Evolutionary conservation across 1,140 invertebrate genomes (phyloP), one percentile per base, ranked within the genome.

Genomic region (Ditylenchus dipsaci): DNA sequence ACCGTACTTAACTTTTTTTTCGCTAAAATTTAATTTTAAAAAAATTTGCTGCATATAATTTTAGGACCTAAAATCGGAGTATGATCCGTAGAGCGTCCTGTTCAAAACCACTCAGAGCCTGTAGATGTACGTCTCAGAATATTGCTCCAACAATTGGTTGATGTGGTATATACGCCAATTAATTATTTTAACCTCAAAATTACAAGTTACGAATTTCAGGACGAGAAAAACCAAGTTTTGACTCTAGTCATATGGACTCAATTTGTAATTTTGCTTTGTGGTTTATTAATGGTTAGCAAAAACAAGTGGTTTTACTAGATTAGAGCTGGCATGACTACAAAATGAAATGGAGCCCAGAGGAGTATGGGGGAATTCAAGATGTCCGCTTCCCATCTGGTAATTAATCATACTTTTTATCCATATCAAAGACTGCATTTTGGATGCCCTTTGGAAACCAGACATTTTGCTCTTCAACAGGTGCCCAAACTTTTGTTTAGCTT

Each of bases 131-230:
- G 89, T 86, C 95, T 98, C 87, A 92, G 93, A 83, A 89, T 97
- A 85, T 95, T 92, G 82, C 89, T 98, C 83, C 95, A 96, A 89
- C 95, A 98, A 89, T 96, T 98, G 85, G 97, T 98, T 85, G 95
- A 97, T 87, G 93, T 97, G 29, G 67, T 68, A 47, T 3, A 65
- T 71, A 15, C 21, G 9, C 8, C 26, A 66, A 65, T 63, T 33
- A 58, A 23, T 11, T 21, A 68, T 11, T 27, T 8, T 38, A 67
- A 60, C 23, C 13, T 60, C 15, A 15, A 15, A 53, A 15, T 53
- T 15, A 15, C 15, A 60, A 19, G 23, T 53, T 60, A 60, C 21
- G 15, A 15, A 59, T 30, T 68, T 68, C 70, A 68, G 89, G 78
- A 79, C 60, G 78, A 79, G 43, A 79, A 78, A 58, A 79, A 79